phyloP scores from a whole-genome alignment of 2,888 invertebrate species.

The Merodon equestris region DNA sequence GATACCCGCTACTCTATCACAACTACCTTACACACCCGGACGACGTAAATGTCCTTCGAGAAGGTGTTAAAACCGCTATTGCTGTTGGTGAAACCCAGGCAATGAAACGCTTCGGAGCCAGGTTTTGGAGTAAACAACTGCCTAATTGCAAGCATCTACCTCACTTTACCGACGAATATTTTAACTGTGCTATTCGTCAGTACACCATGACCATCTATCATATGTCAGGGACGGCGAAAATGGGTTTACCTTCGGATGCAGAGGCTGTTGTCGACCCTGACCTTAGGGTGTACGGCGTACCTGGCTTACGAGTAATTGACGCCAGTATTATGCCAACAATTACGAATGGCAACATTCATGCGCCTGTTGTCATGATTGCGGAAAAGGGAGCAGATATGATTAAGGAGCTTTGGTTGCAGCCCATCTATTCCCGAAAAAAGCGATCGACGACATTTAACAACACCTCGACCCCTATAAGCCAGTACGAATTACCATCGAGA shows the following conservation, averaged over 20 bases:
- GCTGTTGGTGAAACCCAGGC: conserved; percentile 89
- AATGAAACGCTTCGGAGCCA: conserved; percentile 88
- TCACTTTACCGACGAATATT: conserved; percentile 89
- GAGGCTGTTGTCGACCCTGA: conserved; percentile 90
- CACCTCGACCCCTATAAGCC: conserved; percentile 21
- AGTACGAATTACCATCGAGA: conserved; percentile 39
- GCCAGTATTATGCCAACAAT: conserved; percentile 93
- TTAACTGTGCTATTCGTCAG: conserved; percentile 90
- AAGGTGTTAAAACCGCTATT: conserved; percentile 91
- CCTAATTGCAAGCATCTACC: conserved; percentile 91
- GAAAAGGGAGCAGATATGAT: conserved; percentile 92
- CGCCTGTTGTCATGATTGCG: conserved; percentile 92
- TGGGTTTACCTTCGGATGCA: conserved; percentile 88
- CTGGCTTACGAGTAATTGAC: conserved; percentile 90
- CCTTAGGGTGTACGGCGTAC: conserved; percentile 87
- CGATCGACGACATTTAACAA: conserved; percentile 21
- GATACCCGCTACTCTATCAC: conserved; percentile 92
- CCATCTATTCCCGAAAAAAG: conserved; percentile 39
- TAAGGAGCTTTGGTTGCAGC: conserved; percentile 84
- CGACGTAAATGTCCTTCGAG: conserved; percentile 89
- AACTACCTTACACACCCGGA: conserved; percentile 94
- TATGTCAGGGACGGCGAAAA: conserved; percentile 90
- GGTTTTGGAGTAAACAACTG: conserved; percentile 85
- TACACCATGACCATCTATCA: conserved; percentile 94
- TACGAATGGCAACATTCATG: conserved; percentile 92